Evolutionary conservation across 2,113 vertebrate genomes (phyloP).

Genomic region (Leptobrachium ailaonicum): DNA sequence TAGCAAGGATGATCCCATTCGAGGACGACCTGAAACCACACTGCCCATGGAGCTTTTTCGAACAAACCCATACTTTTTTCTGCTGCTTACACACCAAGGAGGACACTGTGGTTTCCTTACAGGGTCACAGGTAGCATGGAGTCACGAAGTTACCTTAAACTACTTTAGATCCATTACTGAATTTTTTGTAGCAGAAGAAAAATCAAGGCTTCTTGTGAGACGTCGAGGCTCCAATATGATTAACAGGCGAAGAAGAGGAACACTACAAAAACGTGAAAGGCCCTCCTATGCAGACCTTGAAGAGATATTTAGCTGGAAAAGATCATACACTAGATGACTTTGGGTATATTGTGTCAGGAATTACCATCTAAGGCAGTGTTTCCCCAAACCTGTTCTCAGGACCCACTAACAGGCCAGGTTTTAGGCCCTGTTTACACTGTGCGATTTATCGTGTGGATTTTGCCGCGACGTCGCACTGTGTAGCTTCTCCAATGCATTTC

Average conservation of each 20-base stretch:
- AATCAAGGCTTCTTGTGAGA: constrained; percentile 56
- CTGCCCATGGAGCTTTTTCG: constrained; percentile 78
- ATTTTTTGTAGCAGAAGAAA: constrained; percentile 76
- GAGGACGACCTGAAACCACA: constrained; percentile 62
- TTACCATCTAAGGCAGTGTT: no score
- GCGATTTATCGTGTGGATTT: no score
- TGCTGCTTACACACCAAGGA: constrained; percentile 71
- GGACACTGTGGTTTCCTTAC: constrained; percentile 82
- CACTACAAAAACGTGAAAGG: constrained; percentile 54
- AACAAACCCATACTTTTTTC: constrained; percentile 83
- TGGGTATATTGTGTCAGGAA: no score
- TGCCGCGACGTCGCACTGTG: no score
- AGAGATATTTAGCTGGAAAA: constrained; percentile 73
- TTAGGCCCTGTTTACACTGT: no score
- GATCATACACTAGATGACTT: constrained; percentile 68
- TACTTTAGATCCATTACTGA: constrained; percentile 75
- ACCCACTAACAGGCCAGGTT: no score
- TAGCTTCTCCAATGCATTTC: no score
- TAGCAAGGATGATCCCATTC: constrained; percentile 79
- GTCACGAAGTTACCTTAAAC: constrained; percentile 74
- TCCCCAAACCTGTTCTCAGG: no score
- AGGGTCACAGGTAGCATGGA: constrained; percentile 66
- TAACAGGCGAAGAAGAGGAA: constrained; percentile 58
- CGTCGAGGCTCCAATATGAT: constrained; percentile 54
- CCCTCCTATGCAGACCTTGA: constrained; percentile 44